Conservation (phyloP, 1,140 invertebrate genomes). For the Macrobrachium nipponense region DNA sequence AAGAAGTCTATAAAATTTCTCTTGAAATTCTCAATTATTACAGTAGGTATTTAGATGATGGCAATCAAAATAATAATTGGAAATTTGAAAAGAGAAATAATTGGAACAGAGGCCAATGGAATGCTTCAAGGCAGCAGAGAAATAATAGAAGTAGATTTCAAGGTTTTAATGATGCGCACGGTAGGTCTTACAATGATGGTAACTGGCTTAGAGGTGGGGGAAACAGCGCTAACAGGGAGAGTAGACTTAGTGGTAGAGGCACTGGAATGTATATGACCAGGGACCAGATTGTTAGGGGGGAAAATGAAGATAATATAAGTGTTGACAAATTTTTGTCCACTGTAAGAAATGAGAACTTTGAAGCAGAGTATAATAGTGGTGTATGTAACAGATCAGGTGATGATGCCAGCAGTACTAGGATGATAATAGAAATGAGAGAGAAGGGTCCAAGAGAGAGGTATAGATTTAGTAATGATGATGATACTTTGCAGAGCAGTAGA, state of each 20-base stretch:
- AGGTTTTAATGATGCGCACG: neutral
- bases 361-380: no score
- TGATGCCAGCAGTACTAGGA: no score
- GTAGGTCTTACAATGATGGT: neutral
- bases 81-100: neutral
- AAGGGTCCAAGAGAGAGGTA: neutral
- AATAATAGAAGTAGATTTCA: neutral
- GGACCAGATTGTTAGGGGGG: no score
- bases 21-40: slow-evolving; percentile 37
- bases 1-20: slow-evolving; percentile 34
- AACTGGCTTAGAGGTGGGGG: neutral
- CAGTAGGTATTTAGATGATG: slow-evolving; percentile 23
- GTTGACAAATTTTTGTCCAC: no score
- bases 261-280: no score
- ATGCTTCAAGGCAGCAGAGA: neutral
- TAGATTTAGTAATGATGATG: neutral
- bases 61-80: neutral
- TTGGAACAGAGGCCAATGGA: neutral
- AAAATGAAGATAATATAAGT: no score
- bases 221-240: no score
- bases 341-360: no score
- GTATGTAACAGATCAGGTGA: no score
- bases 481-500: no score
- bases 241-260: no score
- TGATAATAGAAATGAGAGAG: no score